phyloP scores from a whole-genome alignment of 2,797 vertebrate species.

The Crocodylus rhombifer region DNA sequence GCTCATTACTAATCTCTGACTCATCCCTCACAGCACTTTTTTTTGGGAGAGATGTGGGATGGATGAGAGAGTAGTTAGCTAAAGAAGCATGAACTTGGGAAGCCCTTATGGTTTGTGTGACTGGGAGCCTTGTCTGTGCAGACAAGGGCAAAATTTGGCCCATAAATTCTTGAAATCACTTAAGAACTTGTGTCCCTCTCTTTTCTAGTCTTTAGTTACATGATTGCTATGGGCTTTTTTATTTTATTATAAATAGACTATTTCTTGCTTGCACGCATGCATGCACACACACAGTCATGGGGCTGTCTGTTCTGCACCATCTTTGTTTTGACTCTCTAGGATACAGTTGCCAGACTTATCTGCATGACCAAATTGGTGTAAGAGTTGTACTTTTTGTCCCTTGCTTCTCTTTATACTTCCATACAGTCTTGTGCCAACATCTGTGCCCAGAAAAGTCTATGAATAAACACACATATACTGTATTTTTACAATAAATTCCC shows the following conservation, averaged over 20 bases:
- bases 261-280: not conserved
- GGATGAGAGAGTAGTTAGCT: not conserved
- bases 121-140: not conserved
- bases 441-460: not conserved
- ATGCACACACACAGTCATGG: no score
- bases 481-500: not conserved
- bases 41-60: not conserved
- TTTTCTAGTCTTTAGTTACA: not conserved
- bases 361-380: fast-evolving
- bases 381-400: not conserved
- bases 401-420: not conserved
- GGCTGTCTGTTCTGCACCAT: no score
- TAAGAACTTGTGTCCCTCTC: not conserved
- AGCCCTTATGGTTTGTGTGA: conserved; percentile 6
- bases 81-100: not conserved
- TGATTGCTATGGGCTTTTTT: not conserved
- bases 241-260: not conserved
- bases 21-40: conserved; percentile 51
- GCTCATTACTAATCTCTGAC: conserved; percentile 66
- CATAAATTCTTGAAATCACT: not conserved
- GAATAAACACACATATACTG: not conserved
- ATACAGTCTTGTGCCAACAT: not conserved
- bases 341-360: not conserved
- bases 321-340: not conserved
- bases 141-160: not conserved